Base-by-base conservation (phyloP, 2,888 invertebrate species). In the Halictus quadricinctus region DNA sequence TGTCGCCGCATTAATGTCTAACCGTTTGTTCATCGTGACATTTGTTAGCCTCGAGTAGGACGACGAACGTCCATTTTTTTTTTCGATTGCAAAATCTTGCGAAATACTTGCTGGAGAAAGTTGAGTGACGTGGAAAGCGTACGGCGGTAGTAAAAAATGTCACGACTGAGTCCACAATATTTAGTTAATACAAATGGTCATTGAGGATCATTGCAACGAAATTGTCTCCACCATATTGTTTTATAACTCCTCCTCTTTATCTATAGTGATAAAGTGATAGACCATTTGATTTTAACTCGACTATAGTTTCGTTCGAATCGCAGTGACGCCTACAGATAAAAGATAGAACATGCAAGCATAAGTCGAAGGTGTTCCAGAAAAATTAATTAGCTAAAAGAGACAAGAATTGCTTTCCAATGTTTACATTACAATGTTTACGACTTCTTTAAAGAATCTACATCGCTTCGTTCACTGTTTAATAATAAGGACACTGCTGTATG, bases 131-230 rank as follows among this genome's bases (percentile, higher is more conserved):
- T 29, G n/a, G 58, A 54, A 60, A 36, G 13, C n/a, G 25, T 48
- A 46, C 43, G 36, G 36, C 12, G 43, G 36, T 8, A 48, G 29
- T n/a, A 46, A 80, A 18, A 36, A 46, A 83, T 64, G 66, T 72
- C 41, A 18, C 64, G 83, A 74, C 80, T 41, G 85, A 79, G 84
- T 46, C 81, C 81, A 25, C 29, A 13, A 36, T 66, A 29, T 46
- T n/a, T 46, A 69, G 21, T 43, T 12, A 12, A 43, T 64, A 64
- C 25, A 60, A n/a, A n/a, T 29, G 36, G 18, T 36, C 66, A 18
- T 29, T 29, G 36, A 29, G 5, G 29, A 2, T 66, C 64, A 2
- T 29, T 36, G 13, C 1, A 43, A 58, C 12, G 58, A 58, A n/a
- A 41, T 41, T 21, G 4, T 41, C 69, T 21, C 21, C 64, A 41